Percentiles rank a stretch among this genome's conserved stretches.
Conservation (phyloP, 2,113 vertebrate species). For the Sialia sialis region DNA sequence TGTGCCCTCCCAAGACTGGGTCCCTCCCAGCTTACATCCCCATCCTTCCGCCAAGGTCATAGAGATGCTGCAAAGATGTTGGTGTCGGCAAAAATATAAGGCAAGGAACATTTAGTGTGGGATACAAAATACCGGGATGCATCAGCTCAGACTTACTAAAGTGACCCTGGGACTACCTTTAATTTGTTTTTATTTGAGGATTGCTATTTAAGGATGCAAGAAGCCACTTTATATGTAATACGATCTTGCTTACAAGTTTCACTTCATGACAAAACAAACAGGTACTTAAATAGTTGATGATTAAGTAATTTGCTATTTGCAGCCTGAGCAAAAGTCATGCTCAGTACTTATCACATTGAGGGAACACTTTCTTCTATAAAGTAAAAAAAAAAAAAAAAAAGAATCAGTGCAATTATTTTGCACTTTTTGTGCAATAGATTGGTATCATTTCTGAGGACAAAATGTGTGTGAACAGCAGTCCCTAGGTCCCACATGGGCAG, state of each 20-base stretch:
- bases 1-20: background rate
- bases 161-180: background rate
- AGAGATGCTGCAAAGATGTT: background rate
- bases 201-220: background rate
- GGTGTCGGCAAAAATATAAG: background rate
- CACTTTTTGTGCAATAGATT: background rate
- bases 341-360: background rate
- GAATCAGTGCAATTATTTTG: background rate
- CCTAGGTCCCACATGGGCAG: background rate
- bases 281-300: conserved; percentile 35
- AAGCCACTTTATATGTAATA: background rate
- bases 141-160: background rate
- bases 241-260: background rate
- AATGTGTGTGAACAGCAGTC: background rate
- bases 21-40: background rate
- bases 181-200: background rate
- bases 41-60: background rate
- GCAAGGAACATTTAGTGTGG: background rate
- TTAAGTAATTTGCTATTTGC: conserved; percentile 35
- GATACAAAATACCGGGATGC: background rate
- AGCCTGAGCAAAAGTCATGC: background rate
- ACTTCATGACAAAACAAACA: conserved; percentile 3
- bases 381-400: background rate
- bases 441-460: background rate
- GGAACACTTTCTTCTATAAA: conserved; percentile 17